Evolutionary conservation across 2,888 invertebrate genomes (phyloP), one percentile per base, ranked within the genome.

Genomic region (Hecatera dysodea): DNA sequence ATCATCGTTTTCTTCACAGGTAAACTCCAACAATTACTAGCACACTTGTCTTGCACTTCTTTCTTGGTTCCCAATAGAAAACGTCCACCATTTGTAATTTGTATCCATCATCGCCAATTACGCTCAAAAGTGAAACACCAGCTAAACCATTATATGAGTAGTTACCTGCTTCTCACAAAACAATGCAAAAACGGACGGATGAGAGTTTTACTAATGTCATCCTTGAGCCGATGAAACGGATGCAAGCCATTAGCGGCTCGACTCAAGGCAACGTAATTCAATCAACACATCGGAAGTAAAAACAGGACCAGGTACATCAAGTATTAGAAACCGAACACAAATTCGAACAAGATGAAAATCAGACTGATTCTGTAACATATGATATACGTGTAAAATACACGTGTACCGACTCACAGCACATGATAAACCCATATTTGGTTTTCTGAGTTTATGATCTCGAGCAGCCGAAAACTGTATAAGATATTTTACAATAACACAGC

Each of bases 201-300:
- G 78, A 68, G 67, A 73, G 72, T 72, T 73, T 59, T 72, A 72
- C 80, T 80, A 82, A 84, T 70, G 48, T 64, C 60, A 84, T 82
- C 72, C 72, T 73, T 71, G 68, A 74, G 57, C 76, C 65, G 65
- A 72, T 48, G 73, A 74, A 82, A 72, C 80, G 82, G 82, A 84
- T 74, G 71, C 68, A 76, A 50, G 55, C 50, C 72, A 81, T 82
- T 82, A 65, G 63, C 71, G 64, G 67, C 68, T 64, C 63, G n/a
- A 53, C 27, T 72, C 27, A 61, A 67, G 50, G 62, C 69, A 74
- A 64, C 62, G 52, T 68, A 72, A 84, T 69, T 78, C 64, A 78
- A 78, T 82, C 65, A 69, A 55, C 70, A 66, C 61, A 60, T 59
- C 62, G 73, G 75, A 72, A 73, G 59, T 78, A 69, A 60, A 67